Conservation (phyloP, 2,888 invertebrate species). For the Ichneumon xanthorius region DNA sequence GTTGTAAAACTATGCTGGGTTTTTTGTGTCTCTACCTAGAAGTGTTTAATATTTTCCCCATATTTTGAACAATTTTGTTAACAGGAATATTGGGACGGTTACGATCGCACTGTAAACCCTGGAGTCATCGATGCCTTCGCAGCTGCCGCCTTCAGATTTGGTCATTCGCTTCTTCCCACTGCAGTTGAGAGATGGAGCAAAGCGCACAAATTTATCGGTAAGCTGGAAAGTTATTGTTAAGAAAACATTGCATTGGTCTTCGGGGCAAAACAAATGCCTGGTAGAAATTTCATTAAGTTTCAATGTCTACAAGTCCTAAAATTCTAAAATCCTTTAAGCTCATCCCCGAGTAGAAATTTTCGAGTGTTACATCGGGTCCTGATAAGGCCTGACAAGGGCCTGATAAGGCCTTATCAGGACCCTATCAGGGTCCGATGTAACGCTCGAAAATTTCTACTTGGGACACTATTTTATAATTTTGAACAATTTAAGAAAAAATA, state of each 20-base stretch:
- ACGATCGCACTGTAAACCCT: slow-evolving; percentile 94
- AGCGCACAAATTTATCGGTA: slow-evolving; percentile 96
- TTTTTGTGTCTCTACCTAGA: background rate
- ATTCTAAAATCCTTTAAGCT: background rate
- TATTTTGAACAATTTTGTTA: slow-evolving; percentile 51
- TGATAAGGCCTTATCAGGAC: no score
- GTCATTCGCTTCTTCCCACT: slow-evolving; percentile 95
- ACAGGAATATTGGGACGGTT: slow-evolving; percentile 93
- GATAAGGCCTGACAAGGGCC: no score
- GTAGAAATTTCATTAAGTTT: background rate
- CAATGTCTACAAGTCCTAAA: background rate
- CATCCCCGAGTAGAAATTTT: no score
- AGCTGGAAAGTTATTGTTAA: slow-evolving; percentile 68
- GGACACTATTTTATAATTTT: background rate
- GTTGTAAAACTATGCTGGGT: background rate
- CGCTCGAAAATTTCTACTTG: no score
- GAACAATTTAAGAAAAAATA: background rate
- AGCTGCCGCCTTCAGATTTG: slow-evolving; percentile 96
- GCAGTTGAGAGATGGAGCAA: slow-evolving; percentile 97
- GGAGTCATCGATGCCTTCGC: slow-evolving; percentile 95
- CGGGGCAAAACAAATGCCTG: background rate
- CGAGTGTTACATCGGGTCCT: no score
- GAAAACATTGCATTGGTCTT: background rate
- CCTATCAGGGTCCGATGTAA: no score
- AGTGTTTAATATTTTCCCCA: background rate